These are phyloP conservation scores for Vulpes ferrilata DNA, from an alignment of 2,113 vertebrate genomes.

Conservation along the genomic window DNA sequence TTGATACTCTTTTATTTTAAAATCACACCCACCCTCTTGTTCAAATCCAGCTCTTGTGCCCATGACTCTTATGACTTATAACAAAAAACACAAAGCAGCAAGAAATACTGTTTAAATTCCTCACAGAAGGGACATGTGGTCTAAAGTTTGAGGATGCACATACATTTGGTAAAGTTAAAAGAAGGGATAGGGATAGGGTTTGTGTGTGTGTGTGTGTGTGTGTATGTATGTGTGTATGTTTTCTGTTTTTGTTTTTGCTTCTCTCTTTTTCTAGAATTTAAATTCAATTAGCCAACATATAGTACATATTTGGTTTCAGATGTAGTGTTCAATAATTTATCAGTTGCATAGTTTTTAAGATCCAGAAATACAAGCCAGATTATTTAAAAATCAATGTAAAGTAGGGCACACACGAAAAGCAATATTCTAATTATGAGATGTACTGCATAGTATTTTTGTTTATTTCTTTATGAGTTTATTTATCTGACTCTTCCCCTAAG, in stretches of 20 bases:
- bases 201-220: too few species aligned
- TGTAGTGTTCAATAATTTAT: too few species aligned
- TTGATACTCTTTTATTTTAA: neutral
- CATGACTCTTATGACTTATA: fast-evolving
- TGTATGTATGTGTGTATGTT: too few species aligned
- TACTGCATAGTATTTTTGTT: fast-evolving
- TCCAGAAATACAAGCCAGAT: neutral
- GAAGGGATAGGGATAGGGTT: neutral
- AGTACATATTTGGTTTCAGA: too few species aligned
- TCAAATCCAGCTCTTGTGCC: neutral
- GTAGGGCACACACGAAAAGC: neutral
- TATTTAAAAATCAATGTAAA: neutral
- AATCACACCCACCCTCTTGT: neutral
- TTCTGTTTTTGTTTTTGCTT: neutral
- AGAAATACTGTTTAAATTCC: neutral
- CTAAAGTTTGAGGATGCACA: neutral
- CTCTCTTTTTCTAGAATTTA: too few species aligned
- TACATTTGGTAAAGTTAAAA: neutral
- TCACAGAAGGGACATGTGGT: neutral
- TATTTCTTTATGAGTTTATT: neutral
- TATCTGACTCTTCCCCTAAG: neutral
- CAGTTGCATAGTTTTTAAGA: too few species aligned
- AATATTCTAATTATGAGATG: fast-evolving
- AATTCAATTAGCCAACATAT: too few species aligned
- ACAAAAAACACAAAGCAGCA: fast-evolving